Percentiles rank a stretch among this genome's conserved stretches.
Conservation (phyloP, 1,140 invertebrate species). For the Drusus annulatus region DNA sequence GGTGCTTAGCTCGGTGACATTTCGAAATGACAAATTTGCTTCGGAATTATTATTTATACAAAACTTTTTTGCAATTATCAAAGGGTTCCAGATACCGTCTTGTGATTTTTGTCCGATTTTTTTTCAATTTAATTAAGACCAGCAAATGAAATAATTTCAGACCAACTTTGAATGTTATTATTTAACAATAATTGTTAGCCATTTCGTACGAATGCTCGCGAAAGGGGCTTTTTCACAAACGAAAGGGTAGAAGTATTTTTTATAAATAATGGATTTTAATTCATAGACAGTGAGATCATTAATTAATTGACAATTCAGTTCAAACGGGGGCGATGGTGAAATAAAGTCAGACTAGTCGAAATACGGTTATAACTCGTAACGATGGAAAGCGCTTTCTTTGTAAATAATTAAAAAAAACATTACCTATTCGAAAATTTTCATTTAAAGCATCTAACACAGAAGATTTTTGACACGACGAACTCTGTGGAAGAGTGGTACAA, state of each 20-base stretch:
- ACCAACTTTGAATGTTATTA: constrained; percentile 3
- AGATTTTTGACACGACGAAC: no score
- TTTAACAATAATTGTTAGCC: not conserved
- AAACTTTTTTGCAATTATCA: constrained; percentile 44
- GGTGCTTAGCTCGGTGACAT: constrained; percentile 53
- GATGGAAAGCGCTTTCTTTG: no score
- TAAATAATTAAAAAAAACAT: no score
- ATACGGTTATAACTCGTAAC: no score
- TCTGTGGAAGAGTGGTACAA: no score
- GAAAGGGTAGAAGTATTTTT: constrained; percentile 16
- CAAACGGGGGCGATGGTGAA: no score
- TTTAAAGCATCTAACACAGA: no score
- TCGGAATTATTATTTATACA: constrained; percentile 43
- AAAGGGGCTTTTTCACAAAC: not conserved
- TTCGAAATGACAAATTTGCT: constrained; percentile 57
- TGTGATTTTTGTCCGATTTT: constrained; percentile 33
- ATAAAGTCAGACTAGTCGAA: no score
- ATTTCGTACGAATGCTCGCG: not conserved
- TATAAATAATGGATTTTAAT: not conserved
- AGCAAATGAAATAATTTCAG: constrained; percentile 36
- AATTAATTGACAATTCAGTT: no score
- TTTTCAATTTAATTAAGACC: constrained; percentile 39
- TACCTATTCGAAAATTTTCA: no score
- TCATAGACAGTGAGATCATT: no score
- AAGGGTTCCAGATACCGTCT: constrained; percentile 43